Evolutionary conservation across 2,113 vertebrate species (phyloP).

Genomic region (Platysternon megacephalum): DNA sequence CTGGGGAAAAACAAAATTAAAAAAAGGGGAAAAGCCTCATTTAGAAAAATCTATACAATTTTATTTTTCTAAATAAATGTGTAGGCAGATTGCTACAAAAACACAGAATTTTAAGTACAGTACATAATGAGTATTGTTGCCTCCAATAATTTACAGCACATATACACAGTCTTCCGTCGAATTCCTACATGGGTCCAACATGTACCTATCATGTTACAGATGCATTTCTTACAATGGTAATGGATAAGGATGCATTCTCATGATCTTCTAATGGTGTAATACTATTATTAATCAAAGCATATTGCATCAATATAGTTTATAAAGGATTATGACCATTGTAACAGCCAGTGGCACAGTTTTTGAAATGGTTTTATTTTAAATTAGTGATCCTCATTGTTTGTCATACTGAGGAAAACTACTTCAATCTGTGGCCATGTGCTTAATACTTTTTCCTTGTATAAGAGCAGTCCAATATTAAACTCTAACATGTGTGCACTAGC

Average conservation of each 20-base stretch:
- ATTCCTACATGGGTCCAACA: background rate
- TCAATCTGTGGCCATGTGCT: background rate
- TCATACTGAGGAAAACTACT: background rate
- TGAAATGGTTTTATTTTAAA: background rate
- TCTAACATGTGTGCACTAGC: background rate
- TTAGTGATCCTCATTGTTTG: rapidly evolving
- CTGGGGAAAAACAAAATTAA: background rate
- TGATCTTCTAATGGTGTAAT: background rate
- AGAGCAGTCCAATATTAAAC: background rate
- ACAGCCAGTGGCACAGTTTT: background rate
- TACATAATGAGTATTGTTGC: background rate
- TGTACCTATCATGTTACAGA: background rate
- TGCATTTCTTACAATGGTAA: background rate
- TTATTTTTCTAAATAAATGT: background rate
- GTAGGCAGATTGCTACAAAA: constrained; percentile 30
- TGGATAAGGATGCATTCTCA: background rate
- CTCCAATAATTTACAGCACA: constrained; percentile 23
- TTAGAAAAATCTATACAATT: constrained; percentile 40
- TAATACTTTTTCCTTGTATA: background rate
- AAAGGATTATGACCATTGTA: background rate
- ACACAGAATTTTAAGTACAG: constrained; percentile 18
- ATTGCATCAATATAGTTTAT: background rate
- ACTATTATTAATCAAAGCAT: background rate
- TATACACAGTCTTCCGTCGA: background rate
- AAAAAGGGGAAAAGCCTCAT: background rate